Percentiles rank a stretch among this genome's conserved stretches.
phyloP scores from a whole-genome alignment of 1,140 invertebrate species.

The Grapholita molesta region DNA sequence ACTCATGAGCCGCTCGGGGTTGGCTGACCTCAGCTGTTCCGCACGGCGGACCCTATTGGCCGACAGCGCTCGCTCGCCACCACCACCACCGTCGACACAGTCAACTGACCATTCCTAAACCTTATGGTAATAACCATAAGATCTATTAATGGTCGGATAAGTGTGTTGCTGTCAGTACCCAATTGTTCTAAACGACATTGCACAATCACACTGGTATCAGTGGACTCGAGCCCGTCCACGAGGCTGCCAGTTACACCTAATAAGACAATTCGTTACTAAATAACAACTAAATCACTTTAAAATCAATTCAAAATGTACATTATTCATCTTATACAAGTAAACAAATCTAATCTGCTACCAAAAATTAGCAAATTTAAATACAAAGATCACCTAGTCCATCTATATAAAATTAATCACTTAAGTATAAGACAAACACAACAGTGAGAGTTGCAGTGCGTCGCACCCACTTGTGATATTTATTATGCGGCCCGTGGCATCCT shows the following conservation, averaged over 20 bases:
- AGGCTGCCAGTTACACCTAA: conserved; percentile 70
- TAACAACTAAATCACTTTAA: conserved; percentile 78
- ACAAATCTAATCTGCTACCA: conserved; percentile 77
- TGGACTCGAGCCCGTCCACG: conserved; percentile 50
- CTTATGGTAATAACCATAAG: background rate
- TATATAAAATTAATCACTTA: conserved; percentile 76
- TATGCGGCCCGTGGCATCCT: conserved; percentile 72
- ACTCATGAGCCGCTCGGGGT: background rate
- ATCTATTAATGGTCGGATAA: background rate
- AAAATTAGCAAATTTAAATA: conserved; percentile 78
- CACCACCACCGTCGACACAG: background rate
- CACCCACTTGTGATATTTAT: conserved; percentile 65
- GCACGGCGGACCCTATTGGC: too few relatives aligned
- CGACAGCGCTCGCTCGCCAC: conserved; percentile 5
- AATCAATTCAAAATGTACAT: conserved; percentile 77
- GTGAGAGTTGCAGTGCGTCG: conserved; percentile 39
- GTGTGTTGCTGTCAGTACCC: conserved; percentile 21
- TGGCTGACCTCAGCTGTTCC: background rate
- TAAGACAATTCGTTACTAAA: conserved; percentile 74
- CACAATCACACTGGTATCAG: conserved; percentile 72
- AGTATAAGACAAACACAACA: conserved; percentile 72
- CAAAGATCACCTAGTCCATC: conserved; percentile 71
- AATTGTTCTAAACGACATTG: conserved; percentile 65
- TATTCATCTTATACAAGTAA: conserved; percentile 71
- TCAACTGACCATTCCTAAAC: background rate